A percentile compares a stretch with the other conserved stretches of the same genome.
Evolutionary conservation across 2,113 vertebrate species (phyloP).

Genomic region (Caranx ignobilis): DNA sequence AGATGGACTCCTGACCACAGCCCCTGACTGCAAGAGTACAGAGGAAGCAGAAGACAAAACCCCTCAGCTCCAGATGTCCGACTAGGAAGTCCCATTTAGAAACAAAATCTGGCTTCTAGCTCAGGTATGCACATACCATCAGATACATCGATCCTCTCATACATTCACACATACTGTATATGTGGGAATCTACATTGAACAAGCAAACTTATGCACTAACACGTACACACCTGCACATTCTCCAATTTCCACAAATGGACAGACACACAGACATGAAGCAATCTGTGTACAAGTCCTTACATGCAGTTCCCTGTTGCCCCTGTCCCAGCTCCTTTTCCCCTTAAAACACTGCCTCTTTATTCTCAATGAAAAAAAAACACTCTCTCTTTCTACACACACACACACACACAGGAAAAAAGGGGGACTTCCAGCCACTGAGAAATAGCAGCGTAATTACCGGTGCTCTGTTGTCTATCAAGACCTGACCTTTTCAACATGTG

Average conservation of each 20-base stretch:
- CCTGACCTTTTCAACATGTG: constrained; percentile 83
- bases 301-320: constrained; percentile 69
- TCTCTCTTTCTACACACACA: constrained; percentile 59
- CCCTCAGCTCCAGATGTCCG: constrained; percentile 19
- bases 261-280: constrained; percentile 71
- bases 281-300: constrained; percentile 76
- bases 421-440: constrained; percentile 83
- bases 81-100: constrained; percentile 29
- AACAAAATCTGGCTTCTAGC: constrained; percentile 22
- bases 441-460: constrained; percentile 80
- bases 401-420: constrained; percentile 63
- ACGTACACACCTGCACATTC: constrained; percentile 60
- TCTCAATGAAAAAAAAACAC: constrained; percentile 64
- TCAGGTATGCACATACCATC: constrained; percentile 24
- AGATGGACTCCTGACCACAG: constrained; percentile 24
- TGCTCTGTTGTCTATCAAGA: constrained; percentile 86
- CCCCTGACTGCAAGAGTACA: background rate
- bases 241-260: constrained; percentile 71
- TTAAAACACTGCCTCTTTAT: constrained; percentile 84
- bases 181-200: constrained; percentile 18
- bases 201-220: constrained; percentile 2
- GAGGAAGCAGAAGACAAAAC: constrained; percentile 6
- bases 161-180: background rate
- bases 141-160: background rate
- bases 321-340: constrained; percentile 68